These are phyloP conservation scores for Champsocephalus gunnari DNA, from an alignment of 2,797 vertebrate species.

Conservation along the genomic window DNA sequence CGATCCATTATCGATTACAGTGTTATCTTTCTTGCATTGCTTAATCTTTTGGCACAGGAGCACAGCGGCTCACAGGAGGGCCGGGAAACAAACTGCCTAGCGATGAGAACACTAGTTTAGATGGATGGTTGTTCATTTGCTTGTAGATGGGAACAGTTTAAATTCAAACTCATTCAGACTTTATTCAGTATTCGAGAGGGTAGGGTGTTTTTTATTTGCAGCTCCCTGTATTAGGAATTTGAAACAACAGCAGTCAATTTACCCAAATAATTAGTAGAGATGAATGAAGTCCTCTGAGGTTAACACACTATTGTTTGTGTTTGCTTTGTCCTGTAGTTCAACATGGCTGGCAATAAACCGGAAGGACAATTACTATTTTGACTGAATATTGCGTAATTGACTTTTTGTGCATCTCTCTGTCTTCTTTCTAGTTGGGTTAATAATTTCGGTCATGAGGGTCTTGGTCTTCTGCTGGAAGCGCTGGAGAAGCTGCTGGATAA, in stretches of 20 bases:
- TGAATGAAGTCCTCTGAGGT: slow-evolving; percentile 55
- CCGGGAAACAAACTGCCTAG: slow-evolving; percentile 62
- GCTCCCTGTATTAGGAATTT: slow-evolving; percentile 55
- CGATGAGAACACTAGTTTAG: slow-evolving; percentile 67
- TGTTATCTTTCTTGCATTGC: slow-evolving; percentile 84
- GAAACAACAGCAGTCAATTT: slow-evolving; percentile 56
- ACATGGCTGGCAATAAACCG: slow-evolving; percentile 19
- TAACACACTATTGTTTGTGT: slow-evolving; percentile 42
- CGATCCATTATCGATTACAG: slow-evolving; percentile 86
- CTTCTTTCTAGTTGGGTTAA: slow-evolving; percentile 94
- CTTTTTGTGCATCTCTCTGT: slow-evolving; percentile 43
- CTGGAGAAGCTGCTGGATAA: slow-evolving; percentile 97
- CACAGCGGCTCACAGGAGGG: slow-evolving; percentile 58
- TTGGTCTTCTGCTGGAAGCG: slow-evolving; percentile 93
- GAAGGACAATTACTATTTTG: slow-evolving; percentile 16
- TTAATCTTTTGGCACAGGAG: slow-evolving; percentile 82
- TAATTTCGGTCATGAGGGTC: slow-evolving; percentile 98
- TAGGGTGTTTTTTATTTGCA: slow-evolving; percentile 37
- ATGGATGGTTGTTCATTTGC: slow-evolving; percentile 79
- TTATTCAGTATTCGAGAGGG: slow-evolving; percentile 28
- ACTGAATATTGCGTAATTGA: slow-evolving; percentile 18
- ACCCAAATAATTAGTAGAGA: slow-evolving; percentile 46
- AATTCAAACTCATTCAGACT: slow-evolving; percentile 60
- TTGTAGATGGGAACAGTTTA: slow-evolving; percentile 71
- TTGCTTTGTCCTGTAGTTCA: slow-evolving; percentile 29